A percentile compares a stretch with the other conserved stretches of the same genome.
Conservation (phyloP, 2,797 vertebrate species). For the Calcarius lapponicus region DNA sequence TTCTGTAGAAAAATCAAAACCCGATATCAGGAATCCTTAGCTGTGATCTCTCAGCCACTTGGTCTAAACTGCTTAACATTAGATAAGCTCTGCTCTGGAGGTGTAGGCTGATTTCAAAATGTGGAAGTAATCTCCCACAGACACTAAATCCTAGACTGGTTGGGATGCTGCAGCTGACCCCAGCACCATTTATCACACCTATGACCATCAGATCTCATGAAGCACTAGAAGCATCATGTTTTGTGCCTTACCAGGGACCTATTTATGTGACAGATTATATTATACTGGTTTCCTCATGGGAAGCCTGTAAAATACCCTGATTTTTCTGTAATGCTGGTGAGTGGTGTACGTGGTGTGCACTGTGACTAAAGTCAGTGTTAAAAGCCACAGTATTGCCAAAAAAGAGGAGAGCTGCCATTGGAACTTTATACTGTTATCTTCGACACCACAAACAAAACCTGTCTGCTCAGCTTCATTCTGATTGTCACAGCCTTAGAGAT, state of each 20-base stretch:
- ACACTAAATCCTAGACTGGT: not conserved
- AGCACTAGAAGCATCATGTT: not conserved
- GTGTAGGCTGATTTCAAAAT: not conserved
- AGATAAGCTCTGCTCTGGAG: not conserved
- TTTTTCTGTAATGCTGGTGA: not conserved
- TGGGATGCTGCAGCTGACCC: not conserved
- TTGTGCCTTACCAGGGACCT: not conserved
- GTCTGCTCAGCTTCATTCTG: not conserved
- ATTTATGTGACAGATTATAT: not conserved
- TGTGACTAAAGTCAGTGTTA: not conserved
- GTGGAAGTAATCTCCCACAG: not conserved
- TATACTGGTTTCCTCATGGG: not conserved
- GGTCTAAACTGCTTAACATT: not conserved
- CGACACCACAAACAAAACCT: not conserved
- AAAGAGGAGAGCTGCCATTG: not conserved
- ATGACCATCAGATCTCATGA: not conserved
- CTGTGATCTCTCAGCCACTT: not conserved
- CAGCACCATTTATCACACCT: not conserved
- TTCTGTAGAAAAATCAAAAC: not conserved
- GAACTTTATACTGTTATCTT: not conserved
- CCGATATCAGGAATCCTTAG: not conserved
- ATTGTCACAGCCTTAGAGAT: not conserved
- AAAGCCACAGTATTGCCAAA: not conserved
- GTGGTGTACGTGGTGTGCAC: fast-evolving
- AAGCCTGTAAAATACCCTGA: not conserved